Conservation (phyloP, 2,113 vertebrate genomes). For the Triplophysa dalaica region DNA sequence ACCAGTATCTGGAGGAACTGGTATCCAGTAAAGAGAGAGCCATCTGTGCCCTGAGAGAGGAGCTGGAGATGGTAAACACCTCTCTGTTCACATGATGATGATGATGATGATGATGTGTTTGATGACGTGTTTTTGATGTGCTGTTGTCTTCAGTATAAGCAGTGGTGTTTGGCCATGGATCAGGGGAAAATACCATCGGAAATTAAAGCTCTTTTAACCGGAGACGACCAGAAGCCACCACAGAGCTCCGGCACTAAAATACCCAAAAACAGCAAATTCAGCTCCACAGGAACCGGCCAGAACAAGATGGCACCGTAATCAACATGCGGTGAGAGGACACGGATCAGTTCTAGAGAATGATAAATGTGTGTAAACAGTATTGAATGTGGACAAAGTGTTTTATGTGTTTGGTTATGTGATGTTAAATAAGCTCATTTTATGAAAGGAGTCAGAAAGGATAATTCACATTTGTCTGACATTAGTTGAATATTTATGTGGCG, state of each 20-base stretch:
- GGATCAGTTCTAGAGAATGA: slow-evolving; percentile 1
- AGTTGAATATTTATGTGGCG: background rate
- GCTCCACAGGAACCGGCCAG: slow-evolving; percentile 71
- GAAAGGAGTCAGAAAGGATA: background rate
- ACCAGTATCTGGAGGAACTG: slow-evolving; percentile 96
- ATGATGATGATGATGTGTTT: too few relatives aligned
- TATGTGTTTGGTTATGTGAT: too few relatives aligned
- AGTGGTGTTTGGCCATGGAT: slow-evolving; percentile 98
- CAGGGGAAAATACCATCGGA: slow-evolving; percentile 98
- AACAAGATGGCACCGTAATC: slow-evolving; percentile 63
- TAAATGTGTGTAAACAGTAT: slow-evolving; percentile 31
- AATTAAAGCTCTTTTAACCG: slow-evolving; percentile 93
- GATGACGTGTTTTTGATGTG: background rate
- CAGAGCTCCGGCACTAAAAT: slow-evolving; percentile 76
- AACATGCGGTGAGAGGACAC: too few relatives aligned
- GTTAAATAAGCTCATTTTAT: background rate
- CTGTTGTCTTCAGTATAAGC: slow-evolving; percentile 85
- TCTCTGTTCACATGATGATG: background rate
- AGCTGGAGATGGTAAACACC: slow-evolving; percentile 89
- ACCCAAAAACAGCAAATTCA: slow-evolving; percentile 77
- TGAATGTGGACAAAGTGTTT: background rate
- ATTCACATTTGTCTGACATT: background rate
- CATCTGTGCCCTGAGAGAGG: slow-evolving; percentile 94
- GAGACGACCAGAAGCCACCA: slow-evolving; percentile 85
- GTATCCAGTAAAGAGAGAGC: slow-evolving; percentile 94